phyloP scores from a whole-genome alignment of 2,797 vertebrate species.

The Melopsittacus undulatus region DNA sequence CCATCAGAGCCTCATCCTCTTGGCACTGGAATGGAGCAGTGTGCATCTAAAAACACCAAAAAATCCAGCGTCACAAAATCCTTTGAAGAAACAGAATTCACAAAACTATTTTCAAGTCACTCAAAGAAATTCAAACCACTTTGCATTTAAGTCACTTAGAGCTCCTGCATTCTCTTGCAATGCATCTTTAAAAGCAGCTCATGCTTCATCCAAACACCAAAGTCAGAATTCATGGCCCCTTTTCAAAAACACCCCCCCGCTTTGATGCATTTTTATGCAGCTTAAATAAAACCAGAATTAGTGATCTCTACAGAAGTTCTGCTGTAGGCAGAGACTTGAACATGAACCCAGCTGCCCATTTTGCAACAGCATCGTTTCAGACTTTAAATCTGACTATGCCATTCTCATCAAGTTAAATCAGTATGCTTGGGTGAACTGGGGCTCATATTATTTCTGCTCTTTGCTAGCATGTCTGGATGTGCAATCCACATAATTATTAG shows the following conservation, averaged over 20 bases:
- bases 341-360: rapidly evolving
- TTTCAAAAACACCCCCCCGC: neutral
- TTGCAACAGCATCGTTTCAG: neutral
- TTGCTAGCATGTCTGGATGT: neutral
- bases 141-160: neutral
- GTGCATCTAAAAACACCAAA: neutral
- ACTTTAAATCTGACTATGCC: neutral
- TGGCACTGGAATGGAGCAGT: neutral
- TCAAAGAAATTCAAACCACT: neutral
- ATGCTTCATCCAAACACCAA: neutral
- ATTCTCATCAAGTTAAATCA: neutral
- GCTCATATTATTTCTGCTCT: neutral
- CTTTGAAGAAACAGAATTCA: neutral
- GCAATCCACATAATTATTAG: neutral
- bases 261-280: neutral
- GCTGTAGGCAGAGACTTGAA: neutral
- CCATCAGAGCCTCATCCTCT: neutral
- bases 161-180: neutral
- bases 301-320: neutral
- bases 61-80: neutral
- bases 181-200: neutral
- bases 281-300: neutral
- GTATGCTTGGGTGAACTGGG: neutral
- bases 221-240: neutral
- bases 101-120: neutral